Evolutionary conservation across 2,113 vertebrate species (phyloP).

Genomic region (Hemiprocne comata): DNA sequence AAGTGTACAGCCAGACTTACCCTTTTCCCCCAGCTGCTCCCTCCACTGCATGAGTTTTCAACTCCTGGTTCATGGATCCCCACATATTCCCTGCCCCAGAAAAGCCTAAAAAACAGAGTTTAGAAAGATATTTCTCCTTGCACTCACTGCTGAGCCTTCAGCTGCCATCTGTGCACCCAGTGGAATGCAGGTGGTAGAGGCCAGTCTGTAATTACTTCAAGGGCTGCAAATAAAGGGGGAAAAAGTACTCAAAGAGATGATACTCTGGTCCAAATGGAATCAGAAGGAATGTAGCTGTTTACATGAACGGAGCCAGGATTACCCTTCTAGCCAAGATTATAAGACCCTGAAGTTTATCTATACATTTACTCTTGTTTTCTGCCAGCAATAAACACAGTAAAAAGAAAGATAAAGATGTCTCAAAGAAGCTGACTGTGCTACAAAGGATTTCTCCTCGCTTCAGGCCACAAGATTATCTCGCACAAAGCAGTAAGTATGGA

Average conservation of each 20-base stretch:
- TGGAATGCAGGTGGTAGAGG: slow-evolving; percentile 44
- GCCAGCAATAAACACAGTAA: slow-evolving; percentile 57
- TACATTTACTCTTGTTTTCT: slow-evolving; percentile 70
- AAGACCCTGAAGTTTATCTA: slow-evolving; percentile 51
- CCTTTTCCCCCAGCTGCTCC: neutral
- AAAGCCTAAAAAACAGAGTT: neutral
- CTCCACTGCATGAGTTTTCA: neutral
- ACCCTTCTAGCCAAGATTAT: slow-evolving; percentile 3
- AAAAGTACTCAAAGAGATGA: neutral
- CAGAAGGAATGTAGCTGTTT: slow-evolving; percentile 65
- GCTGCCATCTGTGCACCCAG: neutral
- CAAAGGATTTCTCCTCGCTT: slow-evolving; percentile 26
- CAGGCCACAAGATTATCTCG: neutral
- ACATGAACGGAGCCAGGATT: slow-evolving; percentile 47
- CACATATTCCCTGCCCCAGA: neutral
- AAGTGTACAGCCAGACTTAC: neutral
- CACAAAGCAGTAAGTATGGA: neutral
- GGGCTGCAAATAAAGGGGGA: slow-evolving; percentile 45
- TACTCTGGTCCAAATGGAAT: slow-evolving; percentile 16
- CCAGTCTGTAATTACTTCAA: slow-evolving; percentile 44
- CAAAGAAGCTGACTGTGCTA: slow-evolving; percentile 37
- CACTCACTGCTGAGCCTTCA: neutral
- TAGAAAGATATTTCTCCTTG: neutral
- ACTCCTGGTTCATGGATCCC: neutral
- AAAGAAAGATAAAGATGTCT: slow-evolving; percentile 39